Evolutionary conservation across 2,797 vertebrate genomes (phyloP), one percentile per base, ranked within the genome.

Genomic region (Lacerta bilineata): DNA sequence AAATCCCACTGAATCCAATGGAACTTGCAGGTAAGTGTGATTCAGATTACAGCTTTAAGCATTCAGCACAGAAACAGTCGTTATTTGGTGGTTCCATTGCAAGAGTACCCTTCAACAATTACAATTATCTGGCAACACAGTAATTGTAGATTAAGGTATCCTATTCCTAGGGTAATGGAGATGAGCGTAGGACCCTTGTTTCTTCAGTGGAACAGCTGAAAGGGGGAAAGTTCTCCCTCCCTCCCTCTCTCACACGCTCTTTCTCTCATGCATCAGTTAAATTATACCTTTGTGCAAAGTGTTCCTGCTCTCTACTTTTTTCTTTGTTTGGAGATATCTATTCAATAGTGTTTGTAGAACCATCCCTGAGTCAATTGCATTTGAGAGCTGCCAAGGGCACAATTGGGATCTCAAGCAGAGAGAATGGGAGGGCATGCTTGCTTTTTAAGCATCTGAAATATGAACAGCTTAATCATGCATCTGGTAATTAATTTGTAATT

Each of bases 401-500:
- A 90, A 88, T 84, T 86, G 90, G 83, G 68, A 92, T 90, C 77
- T 71, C 36, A 84, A 89, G 88, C 91, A 50, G 68, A 79, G 46
- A 23, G 61, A n/a, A 33, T 69, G 36, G 66, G 29, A 46, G 86
- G 17, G 69, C 88, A 87, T 55, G 3, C 50, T 85, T 66, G 39
- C 88, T 88, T 59, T 86, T 77, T 79, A 46, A 83, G 87, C 80
- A 68, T 77, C 78, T 91, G 88, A 92, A 96, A 91, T 77, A 91
- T 89, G 84, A 90, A 86, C 64, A 43, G 74, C 79, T 95, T 90
- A 93, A 95, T 96, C 95, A 94, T 88, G 18, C 87, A 91, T 90
- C 85, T 89, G 66, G 29, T 92, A 95, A 96, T 94, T 94, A 95
- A 93, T 85, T 92, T 92, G 77, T 55, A 84, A 89, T 88, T 92